Evolutionary conservation across 1,140 invertebrate genomes (phyloP), one percentile per base, ranked within the genome.

Genomic region (Dinoponera quadriceps): DNA sequence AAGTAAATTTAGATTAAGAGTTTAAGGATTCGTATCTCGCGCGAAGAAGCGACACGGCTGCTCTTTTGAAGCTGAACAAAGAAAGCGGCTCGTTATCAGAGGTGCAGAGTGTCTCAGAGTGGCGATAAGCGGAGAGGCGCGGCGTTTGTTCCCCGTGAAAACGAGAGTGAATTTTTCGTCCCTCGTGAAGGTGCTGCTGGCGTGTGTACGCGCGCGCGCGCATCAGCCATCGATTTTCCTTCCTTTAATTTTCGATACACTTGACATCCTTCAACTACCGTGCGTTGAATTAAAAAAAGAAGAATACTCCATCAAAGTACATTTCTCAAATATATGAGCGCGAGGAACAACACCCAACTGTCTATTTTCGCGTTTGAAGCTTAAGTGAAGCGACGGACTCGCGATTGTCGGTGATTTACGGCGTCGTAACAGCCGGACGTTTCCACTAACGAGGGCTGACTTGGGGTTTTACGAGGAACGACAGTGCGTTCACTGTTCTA

Each of bases 341-440:
- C 38, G 7, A 60, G 33, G n/a, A 2, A n/a, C 33, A 29, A 71
- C 33, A 4, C 29, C 16, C 3, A 3, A 29, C 18, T 16, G 2
- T 0, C 44, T n/a, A 44, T 25, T 38, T 5, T 48, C 3, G n/a
- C 2, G 5, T 29, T 49, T 63, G 7, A 33, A 49, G 14, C 14
- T 75, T 63, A 49, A 75, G 22, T 63, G 49, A 33, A 33, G 57
- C 20, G n/a, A 20, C 9, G 51, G 27, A 27, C 18, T 62, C 5
- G 27, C 59, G 18, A 49, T 11, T 74, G 44, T 29, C 13, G 29
- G 20, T 13, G 7, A 9, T 75, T 49, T 49, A 27, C n/a, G 29
- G 57, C 14, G 25, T 11, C 38, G 3, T 9, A n/a, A 18, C 14
- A 2, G 22, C 1, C 22, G 14, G 54, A 51, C 18, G 33, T 9